Evolutionary conservation across 2,888 invertebrate species (phyloP), one percentile per base, ranked within the genome.

Genomic region (Rhopalosiphum nymphaeae): DNA sequence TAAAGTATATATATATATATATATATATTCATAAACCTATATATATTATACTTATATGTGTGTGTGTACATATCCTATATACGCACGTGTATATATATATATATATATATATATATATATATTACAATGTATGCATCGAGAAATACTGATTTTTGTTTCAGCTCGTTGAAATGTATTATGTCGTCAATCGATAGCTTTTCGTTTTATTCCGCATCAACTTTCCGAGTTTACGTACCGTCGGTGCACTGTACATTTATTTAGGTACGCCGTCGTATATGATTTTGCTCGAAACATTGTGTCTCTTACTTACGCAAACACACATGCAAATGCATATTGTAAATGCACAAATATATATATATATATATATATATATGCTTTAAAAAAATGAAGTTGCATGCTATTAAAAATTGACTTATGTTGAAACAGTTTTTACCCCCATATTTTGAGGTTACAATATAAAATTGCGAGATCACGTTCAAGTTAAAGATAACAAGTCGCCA

Each of bases 341-440:
- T 46, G 29, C 29, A 86, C 29, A 87, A 49, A n/a, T 46, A 13
- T 29, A 44, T 44, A 44, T 44, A n/a, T n/a, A n/a, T n/a, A n/a
- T n/a, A n/a, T 26, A 44, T 44, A 44, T 44, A 86, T 25, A 44
- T 16, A n/a, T 4, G 0, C 13, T 49, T 16, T 7, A 53, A n/a
- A 57, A 2, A 61, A 44, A 29, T 78, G 53, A 78, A 84, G 78
- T 78, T 36, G n/a, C 21, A 36, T 36, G 78, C 61, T 36, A 46
- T 91, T 46, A 86, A n/a, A 91, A 91, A 86, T 85, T 44, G 29
- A 91, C 91, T 91, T 44, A 44, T 5, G 44, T 56, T n/a, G 57
- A 85, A 85, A 91, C 56, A 56, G n/a, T 85, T 56, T 57, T 56
- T 84, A 10, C 56, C 13, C 1, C 16, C 26, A 42, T 16, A 53